A percentile compares a stretch with the other conserved stretches of the same genome.
Conservation (phyloP, 92 coral and sea anemone genomes). For the Micromussa lordhowensis region DNA sequence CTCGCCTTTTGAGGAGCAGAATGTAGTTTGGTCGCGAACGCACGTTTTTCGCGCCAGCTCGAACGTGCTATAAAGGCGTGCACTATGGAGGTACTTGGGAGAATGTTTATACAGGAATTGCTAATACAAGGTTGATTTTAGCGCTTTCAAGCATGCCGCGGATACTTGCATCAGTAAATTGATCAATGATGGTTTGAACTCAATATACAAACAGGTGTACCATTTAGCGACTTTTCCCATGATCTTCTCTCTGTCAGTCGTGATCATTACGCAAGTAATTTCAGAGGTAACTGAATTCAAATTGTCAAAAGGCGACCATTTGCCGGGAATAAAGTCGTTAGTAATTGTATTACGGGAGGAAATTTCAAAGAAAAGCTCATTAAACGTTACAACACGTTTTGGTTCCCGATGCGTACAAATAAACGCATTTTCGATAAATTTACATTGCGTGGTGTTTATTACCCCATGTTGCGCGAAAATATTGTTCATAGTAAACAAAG, state of each 20-base stretch:
- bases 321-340: slow-evolving; percentile 28
- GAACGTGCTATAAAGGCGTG: neutral
- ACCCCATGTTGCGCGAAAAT: slow-evolving; percentile 37
- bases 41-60: slow-evolving; percentile 16
- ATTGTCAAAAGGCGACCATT: slow-evolving; percentile 32
- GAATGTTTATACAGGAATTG: neutral
- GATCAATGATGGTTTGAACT: slow-evolving; percentile 16
- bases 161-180: slow-evolving; percentile 23
- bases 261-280: slow-evolving; percentile 26
- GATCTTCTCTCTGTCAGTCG: slow-evolving; percentile 11
- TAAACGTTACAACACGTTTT: slow-evolving; percentile 1
- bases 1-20: slow-evolving; percentile 31
- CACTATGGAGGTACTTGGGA: neutral
- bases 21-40: neutral
- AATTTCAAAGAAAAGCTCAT: slow-evolving; percentile 12
- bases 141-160: slow-evolving; percentile 32
- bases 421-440: slow-evolving; percentile 47
- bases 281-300: slow-evolving; percentile 39
- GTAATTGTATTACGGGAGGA: slow-evolving; percentile 27
- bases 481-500: slow-evolving; percentile 46
- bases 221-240: slow-evolving; percentile 21
- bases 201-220: slow-evolving; percentile 36
- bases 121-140: slow-evolving; percentile 3
- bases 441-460: slow-evolving; percentile 39
- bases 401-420: slow-evolving; percentile 28